Conservation (phyloP, 2,797 vertebrate species). For the Cryptoprocta ferox region DNA sequence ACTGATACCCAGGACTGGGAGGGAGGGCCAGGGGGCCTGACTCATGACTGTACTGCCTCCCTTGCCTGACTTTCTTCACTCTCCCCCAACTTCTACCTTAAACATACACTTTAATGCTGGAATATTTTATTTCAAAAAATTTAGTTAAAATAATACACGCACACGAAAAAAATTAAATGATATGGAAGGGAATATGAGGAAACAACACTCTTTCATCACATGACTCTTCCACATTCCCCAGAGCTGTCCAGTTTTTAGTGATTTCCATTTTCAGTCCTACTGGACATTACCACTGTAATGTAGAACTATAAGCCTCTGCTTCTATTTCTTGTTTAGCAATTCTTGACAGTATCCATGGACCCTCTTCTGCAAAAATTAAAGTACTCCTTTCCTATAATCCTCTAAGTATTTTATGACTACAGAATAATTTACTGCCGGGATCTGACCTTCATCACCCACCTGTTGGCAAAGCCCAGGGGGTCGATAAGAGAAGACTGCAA, state of each 20-base stretch:
- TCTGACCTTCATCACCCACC: no score
- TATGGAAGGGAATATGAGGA: not conserved
- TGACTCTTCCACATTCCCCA: not conserved
- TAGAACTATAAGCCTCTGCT: rapidly evolving
- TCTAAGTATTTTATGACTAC: not conserved
- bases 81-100: not conserved
- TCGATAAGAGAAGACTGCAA: no score
- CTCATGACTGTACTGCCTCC: rapidly evolving
- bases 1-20: not conserved
- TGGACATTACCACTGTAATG: not conserved
- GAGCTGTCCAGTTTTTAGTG: no score
- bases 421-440: no score
- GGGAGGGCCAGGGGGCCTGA: not conserved
- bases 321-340: not conserved
- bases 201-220: not conserved
- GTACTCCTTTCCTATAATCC: not conserved
- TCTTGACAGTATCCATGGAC: not conserved
- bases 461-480: no score
- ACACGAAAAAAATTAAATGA: not conserved
- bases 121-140: not conserved
- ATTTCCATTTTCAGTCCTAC: not conserved
- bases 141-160: not conserved
- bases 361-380: not conserved
- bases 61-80: no score
- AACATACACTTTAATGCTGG: not conserved